Conservation (phyloP, 2,888 invertebrate genomes). For the Parnassius apollo region DNA sequence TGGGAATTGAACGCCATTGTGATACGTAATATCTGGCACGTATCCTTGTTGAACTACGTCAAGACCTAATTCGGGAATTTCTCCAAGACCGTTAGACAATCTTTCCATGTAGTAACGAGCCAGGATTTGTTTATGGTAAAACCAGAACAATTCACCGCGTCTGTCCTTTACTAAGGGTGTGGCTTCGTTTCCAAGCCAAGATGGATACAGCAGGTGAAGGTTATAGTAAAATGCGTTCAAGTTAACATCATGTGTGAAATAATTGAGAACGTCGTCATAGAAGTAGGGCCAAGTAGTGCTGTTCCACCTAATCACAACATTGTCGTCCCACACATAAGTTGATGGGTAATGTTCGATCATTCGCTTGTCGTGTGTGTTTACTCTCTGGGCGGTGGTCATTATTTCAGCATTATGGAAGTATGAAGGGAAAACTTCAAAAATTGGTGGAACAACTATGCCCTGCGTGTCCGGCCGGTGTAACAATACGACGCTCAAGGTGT, state of each 20-base stretch:
- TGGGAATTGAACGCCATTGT: conserved; percentile 85
- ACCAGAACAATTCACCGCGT: conserved; percentile 85
- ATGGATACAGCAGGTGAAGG: conserved; percentile 82
- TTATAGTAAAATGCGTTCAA: conserved; percentile 85
- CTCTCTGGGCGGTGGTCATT: conserved; percentile 84
- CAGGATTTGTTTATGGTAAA: conserved; percentile 84
- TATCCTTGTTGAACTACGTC: conserved; percentile 81
- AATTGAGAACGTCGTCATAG: conserved; percentile 80
- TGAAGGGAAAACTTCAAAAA: conserved; percentile 87
- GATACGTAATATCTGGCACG: conserved; percentile 82
- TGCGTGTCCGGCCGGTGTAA: conserved; percentile 83
- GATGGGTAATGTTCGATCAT: conserved; percentile 53
- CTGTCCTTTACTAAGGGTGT: conserved; percentile 77
- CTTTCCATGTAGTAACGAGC: conserved; percentile 89
- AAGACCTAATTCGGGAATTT: conserved; percentile 81
- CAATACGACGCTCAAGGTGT: conserved; percentile 83
- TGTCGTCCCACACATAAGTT: conserved; percentile 63
- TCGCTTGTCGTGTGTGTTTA: conserved; percentile 66
- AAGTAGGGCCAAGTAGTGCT: conserved; percentile 80
- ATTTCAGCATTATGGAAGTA: conserved; percentile 86
- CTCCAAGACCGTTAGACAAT: conserved; percentile 84
- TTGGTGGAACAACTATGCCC: conserved; percentile 84
- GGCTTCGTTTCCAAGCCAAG: conserved; percentile 82
- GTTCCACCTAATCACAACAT: conserved; percentile 83
- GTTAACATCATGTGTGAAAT: conserved; percentile 87